Evolutionary conservation across 2,888 invertebrate species (phyloP).

Genomic region (Trichogramma dendrolimi): DNA sequence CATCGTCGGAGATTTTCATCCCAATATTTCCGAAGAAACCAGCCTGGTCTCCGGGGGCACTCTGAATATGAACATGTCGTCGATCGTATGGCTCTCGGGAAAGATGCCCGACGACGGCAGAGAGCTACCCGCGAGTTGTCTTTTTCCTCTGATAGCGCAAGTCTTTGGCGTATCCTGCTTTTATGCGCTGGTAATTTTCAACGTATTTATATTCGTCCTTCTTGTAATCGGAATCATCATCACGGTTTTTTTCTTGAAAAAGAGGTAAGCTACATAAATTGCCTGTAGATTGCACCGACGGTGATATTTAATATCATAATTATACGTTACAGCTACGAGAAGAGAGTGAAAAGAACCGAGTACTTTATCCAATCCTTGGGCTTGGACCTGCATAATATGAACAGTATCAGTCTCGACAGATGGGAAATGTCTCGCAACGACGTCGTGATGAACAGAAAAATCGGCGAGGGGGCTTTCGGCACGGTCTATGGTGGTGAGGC

Average conservation of each 20-base stretch:
- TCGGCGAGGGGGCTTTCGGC: constrained; percentile 90
- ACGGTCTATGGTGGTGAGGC: constrained; percentile 90
- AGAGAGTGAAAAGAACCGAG: constrained; percentile 62
- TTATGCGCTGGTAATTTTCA: constrained; percentile 65
- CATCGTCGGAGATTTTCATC: constrained; percentile 60
- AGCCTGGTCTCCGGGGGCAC: constrained; percentile 56
- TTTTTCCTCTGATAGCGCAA: constrained; percentile 65
- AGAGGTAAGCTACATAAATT: constrained; percentile 50
- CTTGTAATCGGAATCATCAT: constrained; percentile 61
- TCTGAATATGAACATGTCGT: constrained; percentile 56
- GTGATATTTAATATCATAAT: background rate
- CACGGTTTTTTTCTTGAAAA: constrained; percentile 63
- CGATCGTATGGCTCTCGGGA: constrained; percentile 64
- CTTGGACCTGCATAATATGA: constrained; percentile 56
- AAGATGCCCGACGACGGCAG: constrained; percentile 67
- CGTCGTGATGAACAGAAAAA: constrained; percentile 78
- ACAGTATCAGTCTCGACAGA: constrained; percentile 64
- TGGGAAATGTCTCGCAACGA: constrained; percentile 84
- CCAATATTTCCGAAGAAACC: constrained; percentile 53
- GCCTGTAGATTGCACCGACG: background rate
- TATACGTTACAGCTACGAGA: constrained; percentile 57
- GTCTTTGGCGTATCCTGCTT: constrained; percentile 69
- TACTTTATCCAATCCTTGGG: constrained; percentile 71
- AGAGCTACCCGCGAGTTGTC: constrained; percentile 60
- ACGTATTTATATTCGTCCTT: constrained; percentile 59